Percentiles rank a stretch among this genome's conserved stretches.
These are phyloP conservation scores for Rhadina sibilatrix DNA, from an alignment of 2,113 vertebrate species.

Conservation along the genomic window DNA sequence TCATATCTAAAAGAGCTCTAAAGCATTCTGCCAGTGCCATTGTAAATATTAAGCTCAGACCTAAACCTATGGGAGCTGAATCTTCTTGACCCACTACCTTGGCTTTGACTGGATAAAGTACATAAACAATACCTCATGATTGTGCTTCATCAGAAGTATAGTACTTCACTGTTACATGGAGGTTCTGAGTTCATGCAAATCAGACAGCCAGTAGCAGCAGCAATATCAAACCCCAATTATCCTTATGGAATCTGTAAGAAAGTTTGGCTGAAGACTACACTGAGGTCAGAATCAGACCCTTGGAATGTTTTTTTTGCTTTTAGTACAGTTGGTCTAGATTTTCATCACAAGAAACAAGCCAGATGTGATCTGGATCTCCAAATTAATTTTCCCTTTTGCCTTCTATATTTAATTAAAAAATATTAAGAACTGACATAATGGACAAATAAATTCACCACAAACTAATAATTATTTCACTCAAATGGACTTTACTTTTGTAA, in stretches of 20 bases:
- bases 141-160: not conserved
- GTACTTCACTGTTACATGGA: not conserved
- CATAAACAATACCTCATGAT: not conserved
- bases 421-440: not conserved
- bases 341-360: not conserved
- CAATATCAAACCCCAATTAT: not conserved
- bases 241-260: not conserved
- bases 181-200: not conserved
- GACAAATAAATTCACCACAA: not conserved
- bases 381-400: not conserved
- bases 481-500: not conserved
- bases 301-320: not conserved
- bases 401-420: not conserved
- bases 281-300: not conserved
- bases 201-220: not conserved
- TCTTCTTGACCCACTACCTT: not conserved
- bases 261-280: not conserved
- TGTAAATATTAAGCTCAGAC: not conserved
- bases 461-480: not conserved
- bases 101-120: not conserved
- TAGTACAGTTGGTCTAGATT: not conserved
- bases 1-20: not conserved
- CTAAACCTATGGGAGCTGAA: not conserved
- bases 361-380: not conserved
- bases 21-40: not conserved